Evolutionary conservation across 2,797 vertebrate species (phyloP).

Genomic region (Galaxias olidus): DNA sequence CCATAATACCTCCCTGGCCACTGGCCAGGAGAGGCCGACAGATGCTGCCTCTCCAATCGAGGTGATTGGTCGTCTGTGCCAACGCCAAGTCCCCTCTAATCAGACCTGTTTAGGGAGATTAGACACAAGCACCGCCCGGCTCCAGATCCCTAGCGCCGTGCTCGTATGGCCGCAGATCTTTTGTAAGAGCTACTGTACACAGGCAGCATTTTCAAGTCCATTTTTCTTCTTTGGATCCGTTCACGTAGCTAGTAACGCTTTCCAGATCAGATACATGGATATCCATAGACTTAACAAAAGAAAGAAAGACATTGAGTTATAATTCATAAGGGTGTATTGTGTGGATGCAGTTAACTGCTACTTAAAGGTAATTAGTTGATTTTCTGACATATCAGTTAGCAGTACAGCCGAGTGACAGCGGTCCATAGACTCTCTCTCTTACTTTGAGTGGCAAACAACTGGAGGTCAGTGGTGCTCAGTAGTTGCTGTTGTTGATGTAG

Average conservation of each 20-base stretch:
- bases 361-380: conserved; percentile 99
- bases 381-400: conserved; percentile 99
- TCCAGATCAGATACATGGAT: too few relatives aligned
- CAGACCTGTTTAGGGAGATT: conserved; percentile 14
- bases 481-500: too few relatives aligned
- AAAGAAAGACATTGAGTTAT: conserved; percentile 76
- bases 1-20: not conserved
- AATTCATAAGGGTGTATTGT: conserved; percentile 90
- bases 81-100: conserved; percentile 11
- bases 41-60: conserved; percentile 24
- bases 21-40: not conserved
- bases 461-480: too few relatives aligned
- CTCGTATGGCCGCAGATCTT: too few relatives aligned
- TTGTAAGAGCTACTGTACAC: too few relatives aligned
- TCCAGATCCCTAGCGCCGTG: conserved; percentile 10
- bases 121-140: conserved; percentile 2
- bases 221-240: too few relatives aligned
- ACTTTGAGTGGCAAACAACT: too few relatives aligned
- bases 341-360: conserved; percentile 90
- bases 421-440: conserved; percentile 8
- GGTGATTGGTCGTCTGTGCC: conserved; percentile 2
- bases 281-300: too few relatives aligned
- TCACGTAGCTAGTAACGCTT: too few relatives aligned
- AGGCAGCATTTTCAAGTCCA: too few relatives aligned
- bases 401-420: conserved; percentile 77